Percentiles rank a stretch among this genome's conserved stretches.
These are phyloP conservation scores for Ectropis crepuscularia DNA, from an alignment of 2,888 invertebrate species.

Conservation along the genomic window DNA sequence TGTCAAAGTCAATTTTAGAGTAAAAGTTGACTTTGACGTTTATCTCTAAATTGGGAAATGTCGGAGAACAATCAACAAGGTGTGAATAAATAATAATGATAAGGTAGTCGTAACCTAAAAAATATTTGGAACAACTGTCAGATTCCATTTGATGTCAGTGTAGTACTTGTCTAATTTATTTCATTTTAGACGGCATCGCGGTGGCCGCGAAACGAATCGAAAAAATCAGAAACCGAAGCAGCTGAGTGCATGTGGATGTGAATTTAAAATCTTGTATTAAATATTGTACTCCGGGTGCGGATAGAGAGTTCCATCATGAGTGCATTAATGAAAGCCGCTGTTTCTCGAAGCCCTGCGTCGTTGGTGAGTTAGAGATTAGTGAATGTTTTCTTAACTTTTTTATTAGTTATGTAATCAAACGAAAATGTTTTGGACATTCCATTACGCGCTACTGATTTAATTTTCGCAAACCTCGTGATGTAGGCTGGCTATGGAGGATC, in stretches of 20 bases:
- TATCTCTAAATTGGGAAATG: no score
- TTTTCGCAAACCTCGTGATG: slow-evolving; percentile 12
- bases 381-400: slow-evolving; percentile 40
- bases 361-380: slow-evolving; percentile 60
- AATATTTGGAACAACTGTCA: no score
- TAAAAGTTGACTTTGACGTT: no score
- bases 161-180: no score
- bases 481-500: slow-evolving; percentile 3
- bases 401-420: slow-evolving; percentile 75
- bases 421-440: slow-evolving; percentile 49
- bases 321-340: slow-evolving; percentile 77
- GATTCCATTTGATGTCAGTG: no score
- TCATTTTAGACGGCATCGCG: no score
- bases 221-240: slow-evolving; percentile 25
- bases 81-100: no score
- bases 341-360: slow-evolving; percentile 73
- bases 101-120: no score
- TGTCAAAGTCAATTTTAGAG: no score
- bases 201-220: not conserved
- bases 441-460: slow-evolving; percentile 6
- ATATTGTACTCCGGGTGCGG: slow-evolving; percentile 79
- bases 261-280: slow-evolving; percentile 43
- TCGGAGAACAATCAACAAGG: no score
- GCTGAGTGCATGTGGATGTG: slow-evolving; percentile 50
- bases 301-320: slow-evolving; percentile 85